Base-by-base conservation (phyloP, 1,140 invertebrate genomes). In the Drosophila subpulchrella region DNA sequence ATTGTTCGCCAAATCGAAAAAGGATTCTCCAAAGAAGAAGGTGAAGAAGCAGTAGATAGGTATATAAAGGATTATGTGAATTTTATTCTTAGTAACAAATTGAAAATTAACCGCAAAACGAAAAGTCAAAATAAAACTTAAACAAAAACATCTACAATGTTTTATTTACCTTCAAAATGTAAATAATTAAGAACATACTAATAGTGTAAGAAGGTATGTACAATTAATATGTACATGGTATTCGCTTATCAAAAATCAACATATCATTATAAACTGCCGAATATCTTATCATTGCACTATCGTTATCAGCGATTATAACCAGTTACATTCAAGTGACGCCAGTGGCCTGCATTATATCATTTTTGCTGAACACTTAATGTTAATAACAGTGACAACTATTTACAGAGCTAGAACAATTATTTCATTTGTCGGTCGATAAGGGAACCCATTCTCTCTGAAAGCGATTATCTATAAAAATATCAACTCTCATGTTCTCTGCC, bases 41-140 rank as follows among this genome's bases (percentile, higher is more conserved):
- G 67, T 83, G 12, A 88, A 88, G 47, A 88, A 83, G 54, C 53
- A 89, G 11, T 88, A 88, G 24, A 34, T 15, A 12, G 6, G 15
- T 6, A 15, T 13, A 36, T n/a, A 32, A 24, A 38, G 34, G 30
- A 17, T 44, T 20, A 48, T 2, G 41, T 12, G 30, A 74, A 55
- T 39, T 58, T 57, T 57, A 32, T 39, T 34, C 17, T 41, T 46
- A 46, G n/a, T 8, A 34, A 34, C 51, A 15, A 58, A 38, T 44
- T 72, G 20, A 59, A 46, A 7, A 36, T 17, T 4, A 38, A 50
- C 32, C 15, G 6, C 27, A 10, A 54, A 15, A 34, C 6, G 27
- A 53, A 10, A 39, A 47, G 11, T 17, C 4, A 34, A 50, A 15
- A 11, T 32, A 57, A 70, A 41, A 68, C 32, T 17, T 1, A 30